Percentiles rank a stretch among this genome's conserved stretches.
phyloP scores from a whole-genome alignment of 2,797 vertebrate species.

The Ceyx erithaca region DNA sequence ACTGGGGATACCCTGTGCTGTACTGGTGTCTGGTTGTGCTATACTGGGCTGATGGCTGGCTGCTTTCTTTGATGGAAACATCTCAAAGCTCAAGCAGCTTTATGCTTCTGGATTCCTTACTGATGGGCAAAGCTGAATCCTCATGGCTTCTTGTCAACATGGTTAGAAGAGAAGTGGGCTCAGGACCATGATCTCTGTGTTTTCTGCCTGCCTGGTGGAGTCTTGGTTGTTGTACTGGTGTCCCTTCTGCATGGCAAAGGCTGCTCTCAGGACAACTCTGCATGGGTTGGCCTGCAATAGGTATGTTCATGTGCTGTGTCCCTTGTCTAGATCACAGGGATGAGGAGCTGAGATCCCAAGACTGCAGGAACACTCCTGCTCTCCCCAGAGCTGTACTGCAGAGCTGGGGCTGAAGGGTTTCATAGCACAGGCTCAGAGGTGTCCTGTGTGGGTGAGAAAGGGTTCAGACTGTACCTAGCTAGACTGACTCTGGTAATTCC shows the following conservation, averaged over 20 bases:
- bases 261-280: background rate
- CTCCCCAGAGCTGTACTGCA: background rate
- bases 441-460: background rate
- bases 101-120: background rate
- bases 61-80: background rate
- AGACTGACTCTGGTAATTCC: background rate
- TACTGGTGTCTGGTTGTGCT: background rate
- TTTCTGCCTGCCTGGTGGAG: background rate
- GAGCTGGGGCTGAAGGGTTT: background rate
- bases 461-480: background rate
- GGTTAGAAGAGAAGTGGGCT: background rate
- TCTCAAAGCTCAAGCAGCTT: background rate
- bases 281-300: background rate
- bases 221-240: background rate
- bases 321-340: background rate
- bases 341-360: background rate
- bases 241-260: background rate
- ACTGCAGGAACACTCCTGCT: background rate
- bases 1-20: background rate
- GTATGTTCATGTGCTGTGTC: background rate
- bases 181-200: background rate
- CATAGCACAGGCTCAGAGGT: background rate
- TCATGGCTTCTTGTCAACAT: background rate
- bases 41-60: background rate
- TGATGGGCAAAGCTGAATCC: background rate